phyloP scores from a whole-genome alignment of 2,797 vertebrate species.

The Pygocentrus nattereri region DNA sequence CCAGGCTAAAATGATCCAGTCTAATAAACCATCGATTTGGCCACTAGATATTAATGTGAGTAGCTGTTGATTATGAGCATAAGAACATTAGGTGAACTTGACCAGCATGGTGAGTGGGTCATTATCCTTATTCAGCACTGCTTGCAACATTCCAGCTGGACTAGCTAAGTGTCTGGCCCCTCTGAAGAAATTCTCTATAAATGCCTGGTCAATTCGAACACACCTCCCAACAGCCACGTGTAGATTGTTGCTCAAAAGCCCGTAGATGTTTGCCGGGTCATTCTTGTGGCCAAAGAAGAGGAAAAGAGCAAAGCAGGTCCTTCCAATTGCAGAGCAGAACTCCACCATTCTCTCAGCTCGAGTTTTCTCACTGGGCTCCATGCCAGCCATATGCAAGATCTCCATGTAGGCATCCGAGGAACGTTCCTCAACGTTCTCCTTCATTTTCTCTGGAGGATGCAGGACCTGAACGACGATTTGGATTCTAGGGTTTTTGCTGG shows the following conservation, averaged over 20 bases:
- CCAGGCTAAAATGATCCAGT: neutral
- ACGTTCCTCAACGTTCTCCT: conserved; percentile 21
- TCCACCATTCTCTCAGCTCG: conserved; percentile 73
- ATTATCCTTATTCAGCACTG: conserved; percentile 64
- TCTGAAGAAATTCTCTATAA: conserved; percentile 79
- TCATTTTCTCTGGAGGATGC: conserved; percentile 58
- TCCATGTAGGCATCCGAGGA: conserved; percentile 55
- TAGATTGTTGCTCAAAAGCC: conserved; percentile 81
- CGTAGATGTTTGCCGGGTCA: conserved; percentile 74
- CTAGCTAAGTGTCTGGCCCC: conserved; percentile 72
- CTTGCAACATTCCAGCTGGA: conserved; percentile 75
- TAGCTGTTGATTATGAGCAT: neutral
- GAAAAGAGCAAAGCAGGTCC: conserved; percentile 81
- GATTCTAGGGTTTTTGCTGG: conserved; percentile 73
- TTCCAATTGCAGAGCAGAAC: conserved; percentile 78
- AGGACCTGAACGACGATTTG: conserved; percentile 78
- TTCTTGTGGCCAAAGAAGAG: conserved; percentile 74
- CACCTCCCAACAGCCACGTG: conserved; percentile 70
- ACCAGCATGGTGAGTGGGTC: conserved; percentile 76
- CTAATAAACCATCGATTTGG: neutral
- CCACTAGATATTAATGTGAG: neutral
- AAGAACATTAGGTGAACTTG: conserved; percentile 74
- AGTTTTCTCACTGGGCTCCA: conserved; percentile 65
- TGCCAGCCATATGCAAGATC: conserved; percentile 69
- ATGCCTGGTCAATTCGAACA: conserved; percentile 66